phyloP scores from a whole-genome alignment of 2,888 invertebrate species.

The Phymatocera aterrima region DNA sequence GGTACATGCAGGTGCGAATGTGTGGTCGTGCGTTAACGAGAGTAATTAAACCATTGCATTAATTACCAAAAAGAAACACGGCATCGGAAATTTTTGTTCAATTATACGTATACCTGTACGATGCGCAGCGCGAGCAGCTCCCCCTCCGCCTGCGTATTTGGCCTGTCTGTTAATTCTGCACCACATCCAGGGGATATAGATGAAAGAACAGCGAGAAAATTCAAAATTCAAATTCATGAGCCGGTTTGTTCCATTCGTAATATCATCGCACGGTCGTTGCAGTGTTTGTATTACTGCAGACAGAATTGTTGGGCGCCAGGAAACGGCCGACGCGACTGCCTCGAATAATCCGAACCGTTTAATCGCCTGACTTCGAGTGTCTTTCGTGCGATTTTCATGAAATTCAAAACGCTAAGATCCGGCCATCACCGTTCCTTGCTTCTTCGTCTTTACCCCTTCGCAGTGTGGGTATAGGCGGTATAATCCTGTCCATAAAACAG shows the following conservation, averaged over 20 bases:
- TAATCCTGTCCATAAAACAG: slow-evolving; percentile 50
- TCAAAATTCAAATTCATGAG: slow-evolving; percentile 12
- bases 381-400: slow-evolving; percentile 40
- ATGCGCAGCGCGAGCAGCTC: not conserved
- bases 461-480: slow-evolving; percentile 22
- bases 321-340: not conserved
- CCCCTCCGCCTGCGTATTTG: not conserved
- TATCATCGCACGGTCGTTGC: slow-evolving; percentile 6
- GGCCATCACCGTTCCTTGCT: not conserved
- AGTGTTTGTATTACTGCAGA: not conserved
- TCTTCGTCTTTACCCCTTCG: not conserved
- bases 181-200: not conserved
- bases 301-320: not conserved
- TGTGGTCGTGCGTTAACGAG: slow-evolving; percentile 37
- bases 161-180: not conserved
- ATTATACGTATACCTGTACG: not conserved
- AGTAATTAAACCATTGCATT: slow-evolving; percentile 36
- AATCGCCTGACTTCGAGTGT: slow-evolving; percentile 38
- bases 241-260: slow-evolving; percentile 2
- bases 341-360: slow-evolving; percentile 40
- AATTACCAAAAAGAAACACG: slow-evolving; percentile 32
- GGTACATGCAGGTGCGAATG: not conserved
- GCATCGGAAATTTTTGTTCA: not conserved
- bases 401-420: slow-evolving; percentile 40
- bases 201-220: not conserved